phyloP scores from a whole-genome alignment of 2,113 vertebrate species.

The Hippolais icterina region DNA sequence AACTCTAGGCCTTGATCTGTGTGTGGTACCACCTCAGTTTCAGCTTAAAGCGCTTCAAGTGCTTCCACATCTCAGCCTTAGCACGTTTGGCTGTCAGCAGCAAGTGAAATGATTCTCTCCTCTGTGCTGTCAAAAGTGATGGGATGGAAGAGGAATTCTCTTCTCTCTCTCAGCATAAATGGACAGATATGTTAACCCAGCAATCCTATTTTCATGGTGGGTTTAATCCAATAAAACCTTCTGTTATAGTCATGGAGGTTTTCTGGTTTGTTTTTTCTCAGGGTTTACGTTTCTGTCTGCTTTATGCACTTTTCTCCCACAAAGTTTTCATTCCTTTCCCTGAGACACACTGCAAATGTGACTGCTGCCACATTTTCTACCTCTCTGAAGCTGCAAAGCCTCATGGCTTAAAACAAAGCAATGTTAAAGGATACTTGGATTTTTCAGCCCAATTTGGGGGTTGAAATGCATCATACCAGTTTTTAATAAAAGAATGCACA shows the following conservation, averaged over 20 bases:
- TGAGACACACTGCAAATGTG: neutral
- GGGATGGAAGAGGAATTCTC: neutral
- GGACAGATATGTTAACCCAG: neutral
- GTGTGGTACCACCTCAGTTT: neutral
- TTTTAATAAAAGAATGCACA: neutral
- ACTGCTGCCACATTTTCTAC: neutral
- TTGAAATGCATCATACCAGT: neutral
- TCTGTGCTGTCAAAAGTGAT: neutral
- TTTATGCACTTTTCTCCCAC: neutral
- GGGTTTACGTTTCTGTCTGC: neutral
- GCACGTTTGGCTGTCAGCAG: neutral
- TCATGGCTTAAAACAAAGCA: neutral
- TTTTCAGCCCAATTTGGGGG: neutral
- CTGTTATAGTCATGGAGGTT: neutral
- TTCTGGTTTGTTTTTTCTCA: neutral
- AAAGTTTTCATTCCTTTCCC: neutral
- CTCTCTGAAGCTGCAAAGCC: neutral
- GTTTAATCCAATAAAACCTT: conserved; percentile 26
- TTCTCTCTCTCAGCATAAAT: neutral
- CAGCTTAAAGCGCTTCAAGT: neutral
- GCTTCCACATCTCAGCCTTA: neutral
- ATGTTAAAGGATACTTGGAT: neutral
- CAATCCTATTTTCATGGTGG: neutral
- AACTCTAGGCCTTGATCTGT: neutral
- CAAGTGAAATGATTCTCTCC: neutral